Conservation (phyloP, 1,140 invertebrate species). For the Paracyclopina nana region DNA sequence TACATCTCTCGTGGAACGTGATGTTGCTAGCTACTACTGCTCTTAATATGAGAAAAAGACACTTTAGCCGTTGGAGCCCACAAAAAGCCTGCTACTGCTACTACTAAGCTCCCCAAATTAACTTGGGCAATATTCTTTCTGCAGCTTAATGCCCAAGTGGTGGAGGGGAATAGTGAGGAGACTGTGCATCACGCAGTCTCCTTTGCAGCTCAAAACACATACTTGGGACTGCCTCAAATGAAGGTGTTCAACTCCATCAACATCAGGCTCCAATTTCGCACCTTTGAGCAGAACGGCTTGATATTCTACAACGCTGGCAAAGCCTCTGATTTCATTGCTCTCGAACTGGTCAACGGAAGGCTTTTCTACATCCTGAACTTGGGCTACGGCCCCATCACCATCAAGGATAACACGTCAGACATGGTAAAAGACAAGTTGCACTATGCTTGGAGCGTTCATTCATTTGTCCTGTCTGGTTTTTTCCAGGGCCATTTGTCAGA, state of each 20-base stretch:
- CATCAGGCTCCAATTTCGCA: conserved; percentile 81
- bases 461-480: too few species aligned
- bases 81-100: too few species aligned
- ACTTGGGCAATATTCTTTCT: too few species aligned
- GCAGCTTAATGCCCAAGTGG: conserved; percentile 41
- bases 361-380: conserved; percentile 77
- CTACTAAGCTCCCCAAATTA: too few species aligned
- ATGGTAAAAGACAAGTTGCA: too few species aligned
- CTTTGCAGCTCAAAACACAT: conserved; percentile 76
- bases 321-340: conserved; percentile 10
- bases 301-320: conserved; percentile 80
- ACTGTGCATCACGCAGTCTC: conserved; percentile 71
- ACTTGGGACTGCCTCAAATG: conserved; percentile 65
- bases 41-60: too few species aligned
- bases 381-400: conserved; percentile 66
- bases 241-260: conserved; percentile 73
- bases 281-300: conserved; percentile 68
- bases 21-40: too few species aligned
- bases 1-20: too few species aligned
- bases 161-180: conserved; percentile 41
- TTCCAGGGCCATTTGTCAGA: conserved; percentile 50
- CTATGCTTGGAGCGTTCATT: too few species aligned
- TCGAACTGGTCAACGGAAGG: conserved; percentile 72
- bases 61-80: too few species aligned
- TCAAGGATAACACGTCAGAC: conserved; percentile 57